phyloP scores from a whole-genome alignment of 1,140 invertebrate genomes.

The Lepeophtheirus salmonis region DNA sequence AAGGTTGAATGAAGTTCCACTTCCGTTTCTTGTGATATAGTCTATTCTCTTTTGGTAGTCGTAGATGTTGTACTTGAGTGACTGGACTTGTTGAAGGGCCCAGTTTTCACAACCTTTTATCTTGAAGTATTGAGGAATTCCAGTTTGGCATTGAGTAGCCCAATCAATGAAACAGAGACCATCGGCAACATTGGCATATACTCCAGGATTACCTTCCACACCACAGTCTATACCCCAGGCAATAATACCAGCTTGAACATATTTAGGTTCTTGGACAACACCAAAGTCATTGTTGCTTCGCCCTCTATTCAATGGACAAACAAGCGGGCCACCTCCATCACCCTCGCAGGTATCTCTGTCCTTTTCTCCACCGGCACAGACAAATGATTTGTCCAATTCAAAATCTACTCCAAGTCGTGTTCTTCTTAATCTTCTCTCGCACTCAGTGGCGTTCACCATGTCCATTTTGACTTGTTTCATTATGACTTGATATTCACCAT shows the following conservation, averaged over 20 bases:
- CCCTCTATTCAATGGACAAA: slow-evolving; percentile 39
- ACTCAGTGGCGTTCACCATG: slow-evolving; percentile 32
- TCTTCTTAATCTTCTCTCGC: slow-evolving; percentile 35
- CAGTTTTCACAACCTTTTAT: not conserved
- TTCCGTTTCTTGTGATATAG: not conserved
- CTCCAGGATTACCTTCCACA: slow-evolving; percentile 43
- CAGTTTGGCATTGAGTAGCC: slow-evolving; percentile 6
- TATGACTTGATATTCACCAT: slow-evolving; percentile 46
- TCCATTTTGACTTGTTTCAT: slow-evolving; percentile 32
- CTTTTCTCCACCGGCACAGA: slow-evolving; percentile 48
- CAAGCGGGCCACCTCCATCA: slow-evolving; percentile 46
- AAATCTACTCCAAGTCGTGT: slow-evolving; percentile 42
- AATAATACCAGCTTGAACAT: slow-evolving; percentile 38
- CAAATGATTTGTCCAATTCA: slow-evolving; percentile 40
- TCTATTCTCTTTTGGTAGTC: not conserved
- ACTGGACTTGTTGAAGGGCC: not conserved
- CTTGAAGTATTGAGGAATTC: not conserved
- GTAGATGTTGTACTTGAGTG: not conserved
- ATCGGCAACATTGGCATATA: slow-evolving; percentile 42
- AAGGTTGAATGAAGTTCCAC: not conserved
- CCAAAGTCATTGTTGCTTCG: slow-evolving; percentile 20
- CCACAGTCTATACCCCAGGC: slow-evolving; percentile 51
- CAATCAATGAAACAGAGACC: slow-evolving; percentile 16
- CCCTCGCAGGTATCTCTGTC: slow-evolving; percentile 43
- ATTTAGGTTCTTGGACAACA: slow-evolving; percentile 25